Conservation (phyloP, 2,797 vertebrate genomes). For the Brachyalestes nurse region DNA sequence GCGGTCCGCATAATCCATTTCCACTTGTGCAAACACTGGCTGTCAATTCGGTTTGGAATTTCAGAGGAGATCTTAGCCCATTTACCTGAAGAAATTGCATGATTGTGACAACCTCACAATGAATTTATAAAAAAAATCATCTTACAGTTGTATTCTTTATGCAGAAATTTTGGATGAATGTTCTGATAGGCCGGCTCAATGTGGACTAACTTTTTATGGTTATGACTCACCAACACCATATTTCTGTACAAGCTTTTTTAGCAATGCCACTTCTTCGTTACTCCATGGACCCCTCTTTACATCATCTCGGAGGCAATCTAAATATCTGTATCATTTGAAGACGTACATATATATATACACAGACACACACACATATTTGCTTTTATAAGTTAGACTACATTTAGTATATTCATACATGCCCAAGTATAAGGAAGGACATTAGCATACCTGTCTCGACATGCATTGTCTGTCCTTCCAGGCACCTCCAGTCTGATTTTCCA, state of each 20-base stretch:
- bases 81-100: conserved; percentile 74
- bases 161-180: background rate
- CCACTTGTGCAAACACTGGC: conserved; percentile 89
- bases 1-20: conserved; percentile 62
- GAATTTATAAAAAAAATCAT: background rate
- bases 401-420: background rate
- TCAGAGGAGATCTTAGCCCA: conserved; percentile 90
- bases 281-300: conserved; percentile 86
- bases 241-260: conserved; percentile 82
- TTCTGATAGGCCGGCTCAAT: background rate
- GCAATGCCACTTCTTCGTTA: conserved; percentile 75
- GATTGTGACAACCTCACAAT: conserved; percentile 5
- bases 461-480: conserved; percentile 85
- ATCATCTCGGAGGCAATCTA: conserved; percentile 79
- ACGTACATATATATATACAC: no score
- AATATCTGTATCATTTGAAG: conserved; percentile 75
- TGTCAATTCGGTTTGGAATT: conserved; percentile 80
- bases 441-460: conserved; percentile 88
- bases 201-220: no score
- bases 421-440: background rate
- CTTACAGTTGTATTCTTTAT: background rate
- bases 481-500: conserved; percentile 88
- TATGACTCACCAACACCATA: conserved; percentile 85
- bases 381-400: background rate
- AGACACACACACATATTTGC: background rate